Evolutionary conservation across 2,797 vertebrate genomes (phyloP), one percentile per base, ranked within the genome.

Genomic region (Rhinella marina): DNA sequence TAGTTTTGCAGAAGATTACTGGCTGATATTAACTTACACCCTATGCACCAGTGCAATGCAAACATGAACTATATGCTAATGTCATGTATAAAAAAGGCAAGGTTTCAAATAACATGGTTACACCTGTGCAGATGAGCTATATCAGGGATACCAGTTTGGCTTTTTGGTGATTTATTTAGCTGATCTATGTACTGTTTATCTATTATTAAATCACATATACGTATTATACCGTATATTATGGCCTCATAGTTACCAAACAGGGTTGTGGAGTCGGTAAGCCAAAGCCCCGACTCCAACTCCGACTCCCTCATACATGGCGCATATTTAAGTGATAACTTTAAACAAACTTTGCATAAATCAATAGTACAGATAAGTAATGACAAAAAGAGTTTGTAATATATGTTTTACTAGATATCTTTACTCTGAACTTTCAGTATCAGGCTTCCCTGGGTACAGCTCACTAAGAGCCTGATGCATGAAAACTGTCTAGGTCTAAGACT

Each of bases 41-140:
- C 66, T 72, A 54, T 54, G 50, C 66, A 72, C n/a, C 66, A 72
- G 25, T 72, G 41, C 81, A 70, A 29, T 72, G 19, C 50, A 83
- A 68, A 84, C 27, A 73, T 72, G 25, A 56, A 73, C 68, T 73
- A 57, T 56, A 73, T 70, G 78, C 78, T 80, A 32, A 59, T 61
- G 17, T 16, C 27, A 29, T 80, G 78, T 59, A 32, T 59, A 32
- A 59, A 56, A 59, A 21, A 59, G 77, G 9, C 25, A 59, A 19
- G 41, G 21, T 10, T 57, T 78, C n/a, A 78, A 57, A 32, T 59
- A 19, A 80, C 10, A 61, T 19, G 50, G 16, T 80, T 61, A 21
- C 17, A 41, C 17, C 66, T 50, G 23, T 83, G 62, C 81, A 72
- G 66, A 64, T 72, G 68, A 72, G 73, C 66, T 57, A 52, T 57